Conservation (phyloP, 2,797 vertebrate genomes). For the Sandelia bainsii region DNA sequence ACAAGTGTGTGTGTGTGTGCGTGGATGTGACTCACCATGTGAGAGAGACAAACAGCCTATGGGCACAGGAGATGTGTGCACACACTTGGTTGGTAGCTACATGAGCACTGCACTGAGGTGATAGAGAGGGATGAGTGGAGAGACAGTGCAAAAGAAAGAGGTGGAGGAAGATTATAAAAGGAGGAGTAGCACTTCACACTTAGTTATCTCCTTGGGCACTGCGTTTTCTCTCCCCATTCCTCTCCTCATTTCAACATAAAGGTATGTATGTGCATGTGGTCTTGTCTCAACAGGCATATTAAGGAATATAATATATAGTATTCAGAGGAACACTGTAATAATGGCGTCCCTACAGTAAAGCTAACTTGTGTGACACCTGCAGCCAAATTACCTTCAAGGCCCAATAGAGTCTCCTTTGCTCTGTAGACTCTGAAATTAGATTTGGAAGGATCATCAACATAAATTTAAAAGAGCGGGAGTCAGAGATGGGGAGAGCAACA, state of each 20-base stretch:
- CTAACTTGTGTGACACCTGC: slow-evolving; percentile 61
- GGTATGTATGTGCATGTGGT: slow-evolving; percentile 24
- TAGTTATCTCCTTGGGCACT: slow-evolving; percentile 67
- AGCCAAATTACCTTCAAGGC: slow-evolving; percentile 78
- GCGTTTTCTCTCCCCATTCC: slow-evolving; percentile 26
- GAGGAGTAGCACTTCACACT: slow-evolving; percentile 65
- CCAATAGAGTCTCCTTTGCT: slow-evolving; percentile 51
- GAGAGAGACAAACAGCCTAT: slow-evolving; percentile 67
- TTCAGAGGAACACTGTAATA: slow-evolving; percentile 20
- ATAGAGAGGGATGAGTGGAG: slow-evolving; percentile 56
- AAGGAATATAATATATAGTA: slow-evolving; percentile 47
- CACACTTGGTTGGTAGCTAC: slow-evolving; percentile 57
- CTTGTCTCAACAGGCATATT: slow-evolving; percentile 28
- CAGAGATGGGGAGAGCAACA: slow-evolving; percentile 16
- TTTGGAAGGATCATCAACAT: slow-evolving; percentile 78
- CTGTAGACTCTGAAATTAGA: slow-evolving; percentile 70
- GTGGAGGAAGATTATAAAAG: slow-evolving; percentile 71
- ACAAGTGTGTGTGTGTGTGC: slow-evolving; percentile 9
- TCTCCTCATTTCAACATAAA: slow-evolving; percentile 42
- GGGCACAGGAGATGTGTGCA: slow-evolving; percentile 52
- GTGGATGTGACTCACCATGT: slow-evolving; percentile 53
- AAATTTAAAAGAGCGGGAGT: slow-evolving; percentile 69
- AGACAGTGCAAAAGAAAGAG: slow-evolving; percentile 59
- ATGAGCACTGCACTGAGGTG: slow-evolving; percentile 55
- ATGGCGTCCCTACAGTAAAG: slow-evolving; percentile 33